Evolutionary conservation across 1,140 invertebrate species (phyloP).

Genomic region (Drosophila orena): DNA sequence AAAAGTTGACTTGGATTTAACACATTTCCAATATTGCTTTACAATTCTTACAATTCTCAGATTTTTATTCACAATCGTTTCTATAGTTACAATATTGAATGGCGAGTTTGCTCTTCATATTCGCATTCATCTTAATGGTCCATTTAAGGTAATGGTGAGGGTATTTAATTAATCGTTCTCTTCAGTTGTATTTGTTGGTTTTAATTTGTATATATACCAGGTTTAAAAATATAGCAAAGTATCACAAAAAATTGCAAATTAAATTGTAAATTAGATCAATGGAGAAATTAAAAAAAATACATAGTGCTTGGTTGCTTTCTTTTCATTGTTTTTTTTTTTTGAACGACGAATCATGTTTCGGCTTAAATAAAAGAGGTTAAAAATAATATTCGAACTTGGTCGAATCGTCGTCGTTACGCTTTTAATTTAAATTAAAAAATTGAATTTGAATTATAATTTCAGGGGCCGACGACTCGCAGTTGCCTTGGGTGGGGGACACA

Average conservation of each 20-base stretch:
- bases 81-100: slow-evolving; percentile 56
- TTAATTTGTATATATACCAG: slow-evolving; percentile 59
- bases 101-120: slow-evolving; percentile 28
- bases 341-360: slow-evolving; percentile 61
- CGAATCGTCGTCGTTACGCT: slow-evolving; percentile 43
- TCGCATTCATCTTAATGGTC: slow-evolving; percentile 42
- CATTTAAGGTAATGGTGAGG: slow-evolving; percentile 34
- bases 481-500: slow-evolving; percentile 40
- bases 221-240: slow-evolving; percentile 83
- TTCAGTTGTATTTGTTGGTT: slow-evolving; percentile 49
- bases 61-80: slow-evolving; percentile 36
- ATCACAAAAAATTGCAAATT: slow-evolving; percentile 84
- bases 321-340: slow-evolving; percentile 34
- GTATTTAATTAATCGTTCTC: slow-evolving; percentile 36
- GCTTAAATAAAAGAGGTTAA: slow-evolving; percentile 63
- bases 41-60: slow-evolving; percentile 57
- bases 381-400: slow-evolving; percentile 78
- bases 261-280: slow-evolving; percentile 81
- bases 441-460: slow-evolving; percentile 33
- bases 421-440: slow-evolving; percentile 47
- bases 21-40: slow-evolving; percentile 75
- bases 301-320: slow-evolving; percentile 38
- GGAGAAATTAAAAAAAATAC: slow-evolving; percentile 59
- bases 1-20: slow-evolving; percentile 69
- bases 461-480: slow-evolving; percentile 10